These are phyloP conservation scores for Phycodurus eques DNA, from an alignment of 2,113 vertebrate genomes.

Conservation along the genomic window DNA sequence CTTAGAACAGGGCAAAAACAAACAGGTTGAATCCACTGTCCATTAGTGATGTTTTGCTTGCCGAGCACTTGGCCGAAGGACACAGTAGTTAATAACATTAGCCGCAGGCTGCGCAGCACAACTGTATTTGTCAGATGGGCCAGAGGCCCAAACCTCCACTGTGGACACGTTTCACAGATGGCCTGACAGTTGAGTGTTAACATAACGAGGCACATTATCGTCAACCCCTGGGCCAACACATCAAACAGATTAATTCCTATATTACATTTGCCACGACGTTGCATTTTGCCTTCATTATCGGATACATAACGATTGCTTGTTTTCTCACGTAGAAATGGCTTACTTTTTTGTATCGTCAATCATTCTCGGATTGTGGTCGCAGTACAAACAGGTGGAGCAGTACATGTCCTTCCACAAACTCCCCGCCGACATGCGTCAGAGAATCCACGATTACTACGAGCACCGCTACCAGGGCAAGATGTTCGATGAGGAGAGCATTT, in stretches of 20 bases:
- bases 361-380: conserved; percentile 22
- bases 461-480: conserved; percentile 99
- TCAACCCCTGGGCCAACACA: conserved; percentile 57
- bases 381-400: conserved; percentile 99
- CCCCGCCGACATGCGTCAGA: conserved; percentile 90
- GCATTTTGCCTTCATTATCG: conserved; percentile 29
- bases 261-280: conserved; percentile 51
- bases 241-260: conserved; percentile 55
- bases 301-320: neutral
- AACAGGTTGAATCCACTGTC: conserved; percentile 10
- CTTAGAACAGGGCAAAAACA: conserved; percentile 17
- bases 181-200: conserved; percentile 65
- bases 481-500: conserved; percentile 97
- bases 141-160: conserved; percentile 43
- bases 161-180: conserved; percentile 65
- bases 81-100: conserved; percentile 68
- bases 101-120: conserved; percentile 55
- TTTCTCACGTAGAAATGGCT: neutral
- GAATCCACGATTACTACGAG: conserved; percentile 96
- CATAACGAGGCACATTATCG: conserved; percentile 63
- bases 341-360: neutral
- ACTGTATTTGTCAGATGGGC: conserved; percentile 65
- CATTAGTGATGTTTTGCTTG: conserved; percentile 20
- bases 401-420: conserved; percentile 99
- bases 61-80: conserved; percentile 56